Percentiles rank a stretch among this genome's conserved stretches.
These are phyloP conservation scores for Melopsittacus undulatus DNA, from an alignment of 2,797 vertebrate species.

Conservation along the genomic window DNA sequence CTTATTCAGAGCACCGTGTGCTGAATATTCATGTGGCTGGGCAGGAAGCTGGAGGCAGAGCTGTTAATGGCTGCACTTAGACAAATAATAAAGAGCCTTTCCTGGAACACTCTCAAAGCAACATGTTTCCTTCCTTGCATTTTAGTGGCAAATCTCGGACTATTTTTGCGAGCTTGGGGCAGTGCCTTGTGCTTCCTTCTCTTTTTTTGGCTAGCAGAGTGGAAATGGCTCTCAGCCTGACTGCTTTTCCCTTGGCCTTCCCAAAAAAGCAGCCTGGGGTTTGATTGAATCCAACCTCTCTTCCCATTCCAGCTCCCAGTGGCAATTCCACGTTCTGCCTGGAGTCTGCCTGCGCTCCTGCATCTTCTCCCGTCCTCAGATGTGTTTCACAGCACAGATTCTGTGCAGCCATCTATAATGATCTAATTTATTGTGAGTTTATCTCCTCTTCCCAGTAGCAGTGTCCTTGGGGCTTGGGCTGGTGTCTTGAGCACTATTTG, in stretches of 20 bases:
- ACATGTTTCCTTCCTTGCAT: conserved; percentile 60
- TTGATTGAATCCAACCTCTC: not conserved
- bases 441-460: not conserved
- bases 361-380: not conserved
- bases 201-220: not conserved
- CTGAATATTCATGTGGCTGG: not conserved
- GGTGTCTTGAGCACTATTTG: not conserved
- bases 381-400: not conserved
- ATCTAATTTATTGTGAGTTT: not conserved
- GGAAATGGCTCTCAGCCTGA: not conserved
- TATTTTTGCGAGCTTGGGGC: not conserved
- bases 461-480: not conserved
- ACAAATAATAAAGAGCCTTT: conserved; percentile 25
- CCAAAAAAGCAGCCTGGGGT: not conserved
- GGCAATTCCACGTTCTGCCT: not conserved
- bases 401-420: not conserved
- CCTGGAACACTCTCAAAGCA: conserved; percentile 32
- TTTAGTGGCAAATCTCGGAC: conserved; percentile 20
- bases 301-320: not conserved
- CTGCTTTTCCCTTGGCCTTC: not conserved
- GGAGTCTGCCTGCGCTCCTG: not conserved
- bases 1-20: fast-evolving
- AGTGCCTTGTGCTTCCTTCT: conserved; percentile 9
- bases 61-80: not conserved
- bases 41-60: not conserved